Evolutionary conservation across 2,113 vertebrate genomes (phyloP), one percentile per base, ranked within the genome.

Genomic region (Formicarius rufipectus): DNA sequence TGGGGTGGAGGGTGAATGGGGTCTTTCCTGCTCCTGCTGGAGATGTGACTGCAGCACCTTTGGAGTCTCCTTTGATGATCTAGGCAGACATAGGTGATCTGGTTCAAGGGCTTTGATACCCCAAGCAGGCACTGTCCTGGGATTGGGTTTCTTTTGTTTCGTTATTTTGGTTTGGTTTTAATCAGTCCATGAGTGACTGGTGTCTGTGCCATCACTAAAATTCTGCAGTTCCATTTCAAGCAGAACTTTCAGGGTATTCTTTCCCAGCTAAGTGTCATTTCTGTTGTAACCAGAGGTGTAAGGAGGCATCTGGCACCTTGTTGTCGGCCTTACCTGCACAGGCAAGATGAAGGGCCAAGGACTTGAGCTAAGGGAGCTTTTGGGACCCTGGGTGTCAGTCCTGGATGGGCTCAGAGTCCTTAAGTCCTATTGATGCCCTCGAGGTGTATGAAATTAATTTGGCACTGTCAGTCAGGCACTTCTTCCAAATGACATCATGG

Each of bases 401-500:
- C 84, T 49, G 39, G 69, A 7, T 28, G 44, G 27, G 66, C 58
- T 58, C 49, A 11, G 67, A 62, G 31, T 56, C 10, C 5, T 3
- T 21, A 18, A 56, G 83, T 52, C 69, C 81, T 27, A 1, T 10
- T 28, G 44, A 7, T 86, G 55, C 59, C 53, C 67, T 87, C n/a
- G 40, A 73, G 80, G 53, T 64, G 44, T 33, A 63, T 33, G 47
- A 7, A 40, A 55, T 75, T 58, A 22, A 5, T 78, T 79, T 59
- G 91, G 62, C 18, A 12, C 33, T 84, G 79, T n/a, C 94, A 74
- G 49, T 71, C 39, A 4, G 23, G 72, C 60, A 53, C 71, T 85
- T 62, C 62, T 91, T 82, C 84, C 76, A 97, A 62, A 89, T 35
- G 82, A 90, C 90, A 80, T 93, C 79, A 37, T 1, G 69, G 25